Base-by-base conservation (phyloP, 2,797 vertebrate genomes). In the Heliangelus exortis region DNA sequence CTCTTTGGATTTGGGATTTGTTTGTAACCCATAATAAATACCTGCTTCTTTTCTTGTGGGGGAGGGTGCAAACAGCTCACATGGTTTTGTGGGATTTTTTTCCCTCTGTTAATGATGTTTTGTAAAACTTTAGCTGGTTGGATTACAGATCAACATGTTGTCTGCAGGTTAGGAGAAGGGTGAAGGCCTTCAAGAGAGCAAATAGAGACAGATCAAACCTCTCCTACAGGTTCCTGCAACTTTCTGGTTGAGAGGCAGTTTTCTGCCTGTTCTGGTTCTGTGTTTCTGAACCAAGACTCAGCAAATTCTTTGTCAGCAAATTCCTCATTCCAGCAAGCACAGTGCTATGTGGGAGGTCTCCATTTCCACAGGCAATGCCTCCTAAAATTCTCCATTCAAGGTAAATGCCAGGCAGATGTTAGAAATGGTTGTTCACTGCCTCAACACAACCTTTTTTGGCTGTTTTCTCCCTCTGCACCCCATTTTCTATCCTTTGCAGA, bases 401-500 rank as follows among this genome's bases (percentile, higher is more conserved):
- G 31, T 76, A 19, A 16, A 18, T 43, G 33, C 33, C 55, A 17
- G 16, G 63, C 61, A 82, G 15, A 12, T 45, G 10, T 57, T 78
- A 79, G 28, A 53, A 41, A 1, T n/a, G 43, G 31, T 11, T 62
- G 53, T 85, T 63, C 28, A 6, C 20, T 71, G 45, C 9, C 41
- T 76, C 33, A 61, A n/a, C 21, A 58, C 33, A 41, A 31, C 10
- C 11, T 89, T 47, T 67, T 59, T 48, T 80, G 22, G 14, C 34
- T 3, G 0, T 57, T 84, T 81, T 33, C 45, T 43, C 61, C 18
- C 47, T 21, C 21, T 48, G 47, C 47, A 48, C 47, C 47, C 23
- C 6, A 26, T 51, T 51, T 26, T 22, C 50, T 51, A 53, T 18
- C 54, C 43, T 65, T 78, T 77, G 29, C 79, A 99, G 98, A 97